A percentile compares a stretch with the other conserved stretches of the same genome.
phyloP scores from a whole-genome alignment of 2,888 invertebrate genomes.

The Cheilosia vulpina region DNA sequence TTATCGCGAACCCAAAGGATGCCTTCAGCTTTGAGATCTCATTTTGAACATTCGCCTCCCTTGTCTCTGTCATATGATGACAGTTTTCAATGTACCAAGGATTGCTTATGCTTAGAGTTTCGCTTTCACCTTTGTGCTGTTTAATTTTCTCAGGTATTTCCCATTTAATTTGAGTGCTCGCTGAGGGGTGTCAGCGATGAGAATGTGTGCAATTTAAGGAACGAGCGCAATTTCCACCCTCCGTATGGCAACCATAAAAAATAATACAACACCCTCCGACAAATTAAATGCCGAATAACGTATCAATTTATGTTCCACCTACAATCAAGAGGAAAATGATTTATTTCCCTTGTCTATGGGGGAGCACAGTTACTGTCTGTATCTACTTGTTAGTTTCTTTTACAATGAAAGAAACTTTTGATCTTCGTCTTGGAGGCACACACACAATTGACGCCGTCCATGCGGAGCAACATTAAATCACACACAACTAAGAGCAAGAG shows the following conservation, averaged over 20 bases:
- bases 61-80: conserved; percentile 72
- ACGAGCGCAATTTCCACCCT: conserved; percentile 66
- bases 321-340: conserved; percentile 46
- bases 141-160: conserved; percentile 74
- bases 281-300: conserved; percentile 72
- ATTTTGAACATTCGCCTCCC: conserved; percentile 54
- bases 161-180: conserved; percentile 67
- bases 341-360: conserved; percentile 57
- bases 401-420: conserved; percentile 67
- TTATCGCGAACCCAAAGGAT: conserved; percentile 66
- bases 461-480: conserved; percentile 51
- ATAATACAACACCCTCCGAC: conserved; percentile 56
- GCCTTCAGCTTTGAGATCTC: conserved; percentile 56
- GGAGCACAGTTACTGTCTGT: conserved; percentile 20
- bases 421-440: conserved; percentile 44
- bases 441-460: conserved; percentile 38
- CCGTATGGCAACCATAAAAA: conserved; percentile 29
- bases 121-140: conserved; percentile 26
- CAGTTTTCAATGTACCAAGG: conserved; percentile 55
- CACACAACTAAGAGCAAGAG: conserved; percentile 18
- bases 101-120: conserved; percentile 36
- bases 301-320: conserved; percentile 68
- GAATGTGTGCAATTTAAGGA: conserved; percentile 70
- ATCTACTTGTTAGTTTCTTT: background rate
- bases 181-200: conserved; percentile 48